Conservation (phyloP, 2,113 vertebrate species). For the Tachysurus fulvidraco region DNA sequence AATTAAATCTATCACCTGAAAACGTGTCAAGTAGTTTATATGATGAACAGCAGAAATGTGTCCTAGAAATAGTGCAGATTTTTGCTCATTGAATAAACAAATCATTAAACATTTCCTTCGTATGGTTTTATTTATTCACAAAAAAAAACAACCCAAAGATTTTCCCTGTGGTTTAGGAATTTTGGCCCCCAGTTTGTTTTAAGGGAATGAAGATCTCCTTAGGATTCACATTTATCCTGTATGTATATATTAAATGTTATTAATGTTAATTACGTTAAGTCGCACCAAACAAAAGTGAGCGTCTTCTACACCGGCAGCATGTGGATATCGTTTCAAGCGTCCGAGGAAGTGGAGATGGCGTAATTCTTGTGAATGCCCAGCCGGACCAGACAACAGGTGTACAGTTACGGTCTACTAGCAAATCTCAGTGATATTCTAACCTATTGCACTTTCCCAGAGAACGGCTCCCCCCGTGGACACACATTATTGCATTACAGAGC, state of each 20-base stretch:
- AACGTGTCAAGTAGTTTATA: not conserved
- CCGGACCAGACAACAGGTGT: conserved; percentile 72
- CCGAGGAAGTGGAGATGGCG: conserved; percentile 42
- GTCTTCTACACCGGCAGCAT: conserved; percentile 44
- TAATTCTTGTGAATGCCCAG: conserved; percentile 42
- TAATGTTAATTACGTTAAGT: not conserved
- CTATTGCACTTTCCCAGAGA: conserved; percentile 75
- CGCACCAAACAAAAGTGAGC: not conserved
- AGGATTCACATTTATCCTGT: not conserved
- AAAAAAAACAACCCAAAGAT: not conserved
- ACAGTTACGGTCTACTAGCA: conserved; percentile 65
- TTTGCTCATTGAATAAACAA: not conserved
- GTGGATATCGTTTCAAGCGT: conserved; percentile 53
- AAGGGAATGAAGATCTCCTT: not conserved
- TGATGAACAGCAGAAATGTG: not conserved
- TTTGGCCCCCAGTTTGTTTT: not conserved
- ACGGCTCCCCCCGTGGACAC: conserved; percentile 66
- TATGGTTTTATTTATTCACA: not conserved
- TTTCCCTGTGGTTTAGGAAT: not conserved
- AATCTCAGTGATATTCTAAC: conserved; percentile 77
- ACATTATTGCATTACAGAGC: conserved; percentile 62
- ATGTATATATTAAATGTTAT: not conserved
- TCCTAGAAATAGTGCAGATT: not conserved
- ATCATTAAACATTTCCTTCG: not conserved
- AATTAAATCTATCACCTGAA: not conserved